Base-by-base conservation (phyloP, 2,113 vertebrate genomes). In the Neogale vison region DNA sequence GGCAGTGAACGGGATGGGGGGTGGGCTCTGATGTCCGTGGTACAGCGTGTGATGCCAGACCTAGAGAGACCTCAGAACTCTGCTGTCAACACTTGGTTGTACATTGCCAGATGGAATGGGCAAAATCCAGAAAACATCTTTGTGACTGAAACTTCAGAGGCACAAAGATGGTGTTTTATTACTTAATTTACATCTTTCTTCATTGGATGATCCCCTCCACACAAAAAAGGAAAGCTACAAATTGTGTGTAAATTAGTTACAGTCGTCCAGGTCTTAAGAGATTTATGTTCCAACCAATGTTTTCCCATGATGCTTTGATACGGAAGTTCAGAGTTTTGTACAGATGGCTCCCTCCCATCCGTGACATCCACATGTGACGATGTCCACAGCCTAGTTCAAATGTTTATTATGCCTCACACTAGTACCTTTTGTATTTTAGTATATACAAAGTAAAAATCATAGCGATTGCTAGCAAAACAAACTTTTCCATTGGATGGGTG, bases 11-110 rank as follows among this genome's bases (percentile, higher is more conserved):
- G 47, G 47, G 47, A 3, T 50, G 0, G 7, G 67, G 24, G 9
- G 21, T 15, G 24, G 15, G 3, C 2, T 15, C 13, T n/a, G 4
- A 29, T 21, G 63, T 65, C 31, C 57, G 6, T 20, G 29, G 12
- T 31, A 7, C 1, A 1, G 50, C 0, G 0, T 0, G 0, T 1
- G 42, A 12, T 17, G 26, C 18, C 50, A 57, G 15, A 52, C 42
- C 10, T 13, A 6, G 7, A 34, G 14, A 59, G 59, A 11, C 11
- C 42, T 9, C 63, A 80, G 24, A 65, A 6, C 21, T 85, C n/a
- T 45, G 52, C 6, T 61, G 39, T 91, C 36, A 18, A 8, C 6
- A 10, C 36, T 39, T 63, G 61, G 47, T 55, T 63, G 71, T 13
- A 42, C 94, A 20, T 57, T 74, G 10, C n/a, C 57, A 47, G 61